Evolutionary conservation across 2,888 invertebrate species (phyloP), one percentile per base, ranked within the genome.

Genomic region (Leptogaster cylindrica): DNA sequence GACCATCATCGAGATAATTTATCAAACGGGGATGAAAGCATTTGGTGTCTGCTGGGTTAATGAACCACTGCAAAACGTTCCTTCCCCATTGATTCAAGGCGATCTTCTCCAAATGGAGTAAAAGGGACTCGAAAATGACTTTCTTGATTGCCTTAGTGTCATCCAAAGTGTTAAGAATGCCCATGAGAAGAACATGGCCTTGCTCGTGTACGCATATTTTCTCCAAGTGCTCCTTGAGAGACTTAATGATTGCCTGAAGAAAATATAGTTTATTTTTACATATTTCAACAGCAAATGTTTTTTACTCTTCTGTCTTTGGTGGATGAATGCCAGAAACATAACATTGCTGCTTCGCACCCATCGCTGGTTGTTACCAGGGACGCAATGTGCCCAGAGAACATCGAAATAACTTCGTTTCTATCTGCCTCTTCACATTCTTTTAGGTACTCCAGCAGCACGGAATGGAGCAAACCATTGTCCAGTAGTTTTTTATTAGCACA

Each of bases 61-160:
- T 87, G 18, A 97, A 82, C 88, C 97, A 97, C 68, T 93, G 85
- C 58, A 97, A 75, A 0, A 96, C 92, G 82, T 91, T 90, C 70
- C 90, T 87, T 0, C 96, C 97, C 86, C 90, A 89, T 77, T 92
- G 91, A 76, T 90, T 88, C 36, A 83, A 82, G 0, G 89, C 88
- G 27, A 97, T 83, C 3, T 89, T 89, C 70, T 86, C 83, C 16
- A 92, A 76, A 68, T 88, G 86, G 28, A 82, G 84, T 28, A 89
- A 80, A 70, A 96, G 82, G 70, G 90, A 89, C 71, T 88, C 83
- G 8, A 92, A 82, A 41, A 93, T 84, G 1, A 89, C 87, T 79
- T 97, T 97, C 75, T 90, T 90, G 16, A 96, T 85, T 0, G 97
- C 84, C 65, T 93, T 92, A 0, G 97, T 97, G 77, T 98, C 97